Base-by-base conservation (phyloP, 2,888 invertebrate species). In the Carcina quercana region DNA sequence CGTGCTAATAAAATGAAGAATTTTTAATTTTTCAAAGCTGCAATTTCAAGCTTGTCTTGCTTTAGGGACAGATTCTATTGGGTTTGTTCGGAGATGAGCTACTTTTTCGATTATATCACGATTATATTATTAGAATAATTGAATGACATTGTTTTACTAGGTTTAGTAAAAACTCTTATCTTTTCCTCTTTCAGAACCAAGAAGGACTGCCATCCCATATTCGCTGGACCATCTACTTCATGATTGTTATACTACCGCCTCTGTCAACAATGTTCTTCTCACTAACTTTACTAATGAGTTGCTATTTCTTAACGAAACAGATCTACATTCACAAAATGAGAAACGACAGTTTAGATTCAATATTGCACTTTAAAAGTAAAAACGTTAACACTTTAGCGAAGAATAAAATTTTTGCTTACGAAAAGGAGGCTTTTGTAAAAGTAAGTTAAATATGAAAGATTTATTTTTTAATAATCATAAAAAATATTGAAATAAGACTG, bases 131-230 rank as follows among this genome's bases (percentile, higher is more conserved):
- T n/a, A n/a, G n/a, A n/a, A n/a, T n/a, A n/a, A n/a, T n/a, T n/a
- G n/a, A n/a, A n/a, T n/a, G n/a, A n/a, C n/a, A n/a, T n/a, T n/a
- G n/a, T n/a, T n/a, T 1, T 6, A 25, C 8, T 24, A 5, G 11
- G n/a, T 24, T 24, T 24, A n/a, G 3, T n/a, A n/a, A n/a, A n/a
- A n/a, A n/a, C n/a, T n/a, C n/a, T n/a, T n/a, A n/a, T n/a, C n/a
- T n/a, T 17, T 17, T 15, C 17, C n/a, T 17, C 13, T 26, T 29
- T 38, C 83, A 89, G 89, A 80, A 84, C 49, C 87, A 88, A 73
- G 82, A 84, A 45, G 84, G 83, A 2, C 56, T 89, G 1, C 88
- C 89, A 0, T 51, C 70, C 15, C 69, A 74, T 34, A 85, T 89
- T 21, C 58, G 58, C 33, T 48, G 52, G 15, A 62, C 85, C 3